These are phyloP conservation scores for Batillaria attramentaria DNA, from an alignment of 1,140 invertebrate species.

Conservation along the genomic window DNA sequence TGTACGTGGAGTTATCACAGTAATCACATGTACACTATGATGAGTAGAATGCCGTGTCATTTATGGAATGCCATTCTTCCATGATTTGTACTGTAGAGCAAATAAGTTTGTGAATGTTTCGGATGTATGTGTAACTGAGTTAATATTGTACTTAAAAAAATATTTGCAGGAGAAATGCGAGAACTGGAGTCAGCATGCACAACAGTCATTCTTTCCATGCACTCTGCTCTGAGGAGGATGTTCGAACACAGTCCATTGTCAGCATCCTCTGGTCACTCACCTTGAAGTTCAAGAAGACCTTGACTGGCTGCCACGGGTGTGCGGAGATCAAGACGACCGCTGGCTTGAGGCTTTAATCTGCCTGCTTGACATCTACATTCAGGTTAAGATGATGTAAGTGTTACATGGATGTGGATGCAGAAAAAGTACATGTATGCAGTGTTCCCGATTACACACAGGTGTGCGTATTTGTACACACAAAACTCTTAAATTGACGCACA, in stretches of 20 bases:
- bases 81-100: no score
- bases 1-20: no score
- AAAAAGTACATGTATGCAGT: no score
- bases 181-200: background rate
- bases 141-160: background rate
- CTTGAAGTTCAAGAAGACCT: background rate
- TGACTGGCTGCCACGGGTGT: slow-evolving; percentile 34
- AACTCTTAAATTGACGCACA: no score
- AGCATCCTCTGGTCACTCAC: background rate
- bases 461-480: no score
- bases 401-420: background rate
- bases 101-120: no score
- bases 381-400: slow-evolving; percentile 25
- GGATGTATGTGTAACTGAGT: background rate
- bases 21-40: no score
- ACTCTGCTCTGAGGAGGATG: background rate
- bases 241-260: no score
- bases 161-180: background rate
- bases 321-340: slow-evolving; percentile 42
- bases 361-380: slow-evolving; percentile 33
- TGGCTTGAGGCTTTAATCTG: slow-evolving; percentile 40
- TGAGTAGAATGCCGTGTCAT: no score
- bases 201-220: slow-evolving; percentile 3
- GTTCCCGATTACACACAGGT: no score
- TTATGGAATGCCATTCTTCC: no score